phyloP scores from a whole-genome alignment of 1,140 invertebrate species.

The Caenorhabditis inopinata region DNA sequence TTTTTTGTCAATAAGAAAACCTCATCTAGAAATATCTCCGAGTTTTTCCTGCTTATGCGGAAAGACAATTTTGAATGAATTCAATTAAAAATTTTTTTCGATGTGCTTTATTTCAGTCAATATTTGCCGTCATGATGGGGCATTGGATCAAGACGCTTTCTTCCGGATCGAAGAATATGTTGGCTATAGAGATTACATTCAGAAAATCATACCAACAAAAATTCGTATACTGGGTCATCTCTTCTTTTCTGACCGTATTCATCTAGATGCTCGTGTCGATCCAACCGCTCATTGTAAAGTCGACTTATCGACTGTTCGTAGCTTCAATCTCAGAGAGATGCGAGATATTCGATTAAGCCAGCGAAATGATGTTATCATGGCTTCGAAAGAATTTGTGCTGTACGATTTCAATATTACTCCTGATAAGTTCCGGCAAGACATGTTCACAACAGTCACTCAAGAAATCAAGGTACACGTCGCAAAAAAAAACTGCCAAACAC shows the following conservation, averaged over 20 bases:
- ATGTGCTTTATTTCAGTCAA: not conserved
- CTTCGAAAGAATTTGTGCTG: not conserved
- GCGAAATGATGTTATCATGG: not conserved
- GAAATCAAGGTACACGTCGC: not conserved
- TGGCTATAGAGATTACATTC: not conserved
- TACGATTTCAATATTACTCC: not conserved
- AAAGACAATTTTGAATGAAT: too few species aligned
- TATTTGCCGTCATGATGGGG: not conserved
- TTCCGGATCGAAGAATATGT: not conserved
- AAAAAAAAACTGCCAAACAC: too few species aligned
- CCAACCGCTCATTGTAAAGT: not conserved
- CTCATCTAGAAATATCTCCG: too few species aligned
- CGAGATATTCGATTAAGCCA: not conserved
- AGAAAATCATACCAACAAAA: not conserved
- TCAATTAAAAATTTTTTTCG: too few species aligned
- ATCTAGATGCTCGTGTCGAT: not conserved
- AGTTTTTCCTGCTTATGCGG: too few species aligned
- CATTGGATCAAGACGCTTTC: not conserved
- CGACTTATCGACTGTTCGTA: not conserved
- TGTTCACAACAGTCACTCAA: not conserved
- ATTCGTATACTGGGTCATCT: not conserved
- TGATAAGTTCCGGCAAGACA: not conserved
- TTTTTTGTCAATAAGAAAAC: not conserved
- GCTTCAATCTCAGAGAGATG: conserved; percentile 1
- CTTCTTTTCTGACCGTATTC: not conserved